A percentile compares a stretch with the other conserved stretches of the same genome.
These are phyloP conservation scores for Drosophila kikkawai DNA, from an alignment of 1,140 invertebrate species.

Conservation along the genomic window DNA sequence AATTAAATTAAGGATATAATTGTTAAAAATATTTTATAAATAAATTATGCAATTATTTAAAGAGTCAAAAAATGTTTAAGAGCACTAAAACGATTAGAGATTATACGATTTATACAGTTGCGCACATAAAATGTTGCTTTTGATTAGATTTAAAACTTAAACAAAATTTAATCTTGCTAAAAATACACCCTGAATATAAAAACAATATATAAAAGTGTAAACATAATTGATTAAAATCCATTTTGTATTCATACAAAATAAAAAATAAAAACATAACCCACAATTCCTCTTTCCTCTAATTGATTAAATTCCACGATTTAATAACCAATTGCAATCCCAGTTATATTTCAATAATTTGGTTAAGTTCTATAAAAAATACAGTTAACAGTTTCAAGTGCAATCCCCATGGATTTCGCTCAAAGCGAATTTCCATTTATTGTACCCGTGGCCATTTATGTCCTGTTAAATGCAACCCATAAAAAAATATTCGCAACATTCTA, in stretches of 20 bases:
- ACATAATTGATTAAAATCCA: background rate
- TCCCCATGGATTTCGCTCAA: conserved; percentile 28
- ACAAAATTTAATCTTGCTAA: too few relatives aligned
- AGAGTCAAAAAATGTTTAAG: background rate
- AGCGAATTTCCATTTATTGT: conserved; percentile 16
- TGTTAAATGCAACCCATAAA: conserved; percentile 50
- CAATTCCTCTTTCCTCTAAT: background rate
- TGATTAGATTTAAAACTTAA: too few relatives aligned
- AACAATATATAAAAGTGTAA: background rate
- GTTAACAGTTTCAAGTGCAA: conserved; percentile 17
- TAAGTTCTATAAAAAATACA: conserved; percentile 17
- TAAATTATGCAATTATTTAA: background rate
- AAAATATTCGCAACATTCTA: conserved; percentile 34
- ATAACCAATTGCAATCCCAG: conserved; percentile 21
- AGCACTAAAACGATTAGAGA: too few relatives aligned
- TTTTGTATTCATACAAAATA: background rate
- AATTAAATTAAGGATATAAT: background rate
- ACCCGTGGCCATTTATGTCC: conserved; percentile 37
- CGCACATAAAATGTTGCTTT: too few relatives aligned
- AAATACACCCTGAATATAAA: background rate
- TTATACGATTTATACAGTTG: too few relatives aligned
- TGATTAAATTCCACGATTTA: conserved; percentile 17
- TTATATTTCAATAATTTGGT: conserved; percentile 32
- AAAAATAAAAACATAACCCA: background rate
- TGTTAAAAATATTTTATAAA: background rate